Evolutionary conservation across 2,888 invertebrate species (phyloP), one percentile per base, ranked within the genome.

Genomic region (Philaethria dido): DNA sequence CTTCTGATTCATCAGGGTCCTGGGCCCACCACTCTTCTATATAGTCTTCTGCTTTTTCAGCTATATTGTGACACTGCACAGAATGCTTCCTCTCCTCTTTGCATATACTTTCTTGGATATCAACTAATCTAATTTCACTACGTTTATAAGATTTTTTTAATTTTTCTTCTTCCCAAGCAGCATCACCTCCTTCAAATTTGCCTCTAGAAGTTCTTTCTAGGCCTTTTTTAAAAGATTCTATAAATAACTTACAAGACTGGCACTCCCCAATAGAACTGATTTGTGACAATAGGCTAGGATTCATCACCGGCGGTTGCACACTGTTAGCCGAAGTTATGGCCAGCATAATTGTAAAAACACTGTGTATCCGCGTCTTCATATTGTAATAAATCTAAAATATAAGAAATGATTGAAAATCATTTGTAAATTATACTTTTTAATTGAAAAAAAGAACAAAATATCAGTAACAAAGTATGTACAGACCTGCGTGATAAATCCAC

Each of bases 161-260:
- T 75, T 97, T 97, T 79, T 97, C 95, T 83, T 98, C 97, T 82
- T 98, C 98, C 98, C 98, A 98, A 5, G 97, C 97, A 0, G 98
- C 95, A 83, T 98, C 98, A 0, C 98, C 98, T 3, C 98, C 98
- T 77, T 97, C 98, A 87, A 96, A 98, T 84, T 98, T 97, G 13
- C 96, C 97, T 75, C 97, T 94, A n/a, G 95, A 92, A 0, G 98
- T 98, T 74, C 94, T 94, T 71, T 96, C 95, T 73, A 98, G 89
- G 2, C 97, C 98, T 94, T 94, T 94, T 80, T 95, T 94, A 78
- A 98, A 97, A 0, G 97, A 97, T 36, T 95, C 94, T 3, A 95
- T 93, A 62, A 97, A 94, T 72, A 94, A 82, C 80, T 94, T 95
- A 82, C 98, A 98, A 0, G 96, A 94, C 77, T 95, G 95, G 85